A percentile compares a stretch with the other conserved stretches of the same genome.
phyloP scores from a whole-genome alignment of 2,113 vertebrate species.

The Cyanoliseus patagonus region DNA sequence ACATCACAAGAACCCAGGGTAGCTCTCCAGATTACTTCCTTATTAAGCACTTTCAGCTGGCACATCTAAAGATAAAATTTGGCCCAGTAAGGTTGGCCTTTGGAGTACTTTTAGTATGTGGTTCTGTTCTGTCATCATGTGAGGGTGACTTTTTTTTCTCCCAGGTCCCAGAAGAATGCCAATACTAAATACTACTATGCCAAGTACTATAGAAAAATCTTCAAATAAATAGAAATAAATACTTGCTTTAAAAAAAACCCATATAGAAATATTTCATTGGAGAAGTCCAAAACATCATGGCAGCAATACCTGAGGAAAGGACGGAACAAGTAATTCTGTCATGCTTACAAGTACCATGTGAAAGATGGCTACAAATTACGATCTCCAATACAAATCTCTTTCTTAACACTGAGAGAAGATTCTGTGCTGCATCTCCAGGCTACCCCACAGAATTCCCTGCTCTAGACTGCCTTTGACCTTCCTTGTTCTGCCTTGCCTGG shows the following conservation, averaged over 20 bases:
- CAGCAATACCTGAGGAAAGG: neutral
- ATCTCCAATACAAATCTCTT: neutral
- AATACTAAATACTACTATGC: neutral
- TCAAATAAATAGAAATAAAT: conserved; percentile 70
- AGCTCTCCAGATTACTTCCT: neutral
- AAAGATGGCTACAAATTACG: neutral
- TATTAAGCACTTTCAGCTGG: neutral
- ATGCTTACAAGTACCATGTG: neutral
- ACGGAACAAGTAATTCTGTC: neutral
- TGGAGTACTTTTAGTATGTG: neutral
- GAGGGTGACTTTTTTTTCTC: neutral
- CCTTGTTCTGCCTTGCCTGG: neutral
- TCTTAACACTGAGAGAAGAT: neutral
- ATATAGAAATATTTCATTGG: neutral
- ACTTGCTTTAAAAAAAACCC: neutral
- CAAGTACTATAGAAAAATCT: conserved; percentile 27
- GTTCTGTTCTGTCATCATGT: neutral
- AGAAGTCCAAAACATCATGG: neutral
- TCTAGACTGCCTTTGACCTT: neutral
- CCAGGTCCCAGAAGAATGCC: neutral
- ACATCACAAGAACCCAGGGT: neutral
- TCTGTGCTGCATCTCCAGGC: neutral
- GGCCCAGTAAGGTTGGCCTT: neutral
- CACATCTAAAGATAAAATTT: neutral
- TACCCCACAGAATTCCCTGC: neutral